These are phyloP conservation scores for Ferdinandea cuprea DNA, from an alignment of 2,888 invertebrate species.

Conservation along the genomic window DNA sequence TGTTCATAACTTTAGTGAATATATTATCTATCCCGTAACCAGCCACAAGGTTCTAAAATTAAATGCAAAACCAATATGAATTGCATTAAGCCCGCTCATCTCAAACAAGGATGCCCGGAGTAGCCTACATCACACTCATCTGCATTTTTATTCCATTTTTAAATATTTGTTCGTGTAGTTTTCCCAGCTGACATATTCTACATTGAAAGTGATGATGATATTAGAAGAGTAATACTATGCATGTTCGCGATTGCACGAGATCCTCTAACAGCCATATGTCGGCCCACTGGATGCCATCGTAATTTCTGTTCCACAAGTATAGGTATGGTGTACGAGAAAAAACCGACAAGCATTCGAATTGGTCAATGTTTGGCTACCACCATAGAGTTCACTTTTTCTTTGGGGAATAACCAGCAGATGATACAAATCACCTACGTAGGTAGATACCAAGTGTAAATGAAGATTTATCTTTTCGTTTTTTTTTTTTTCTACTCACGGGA, in stretches of 20 bases:
- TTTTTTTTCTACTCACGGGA: not conserved
- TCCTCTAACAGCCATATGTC: constrained; percentile 16
- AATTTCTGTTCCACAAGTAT: constrained; percentile 34
- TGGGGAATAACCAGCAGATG: constrained; percentile 31
- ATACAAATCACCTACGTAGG: constrained; percentile 32
- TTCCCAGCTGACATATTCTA: constrained; percentile 46
- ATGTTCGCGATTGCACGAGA: constrained; percentile 23
- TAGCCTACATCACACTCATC: not conserved
- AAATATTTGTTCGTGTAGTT: constrained; percentile 26
- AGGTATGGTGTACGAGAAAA: constrained; percentile 8
- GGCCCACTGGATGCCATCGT: too few species aligned
- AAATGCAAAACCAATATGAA: not conserved
- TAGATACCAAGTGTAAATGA: constrained; percentile 42
- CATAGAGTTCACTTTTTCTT: constrained; percentile 24
- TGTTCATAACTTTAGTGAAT: too few species aligned
- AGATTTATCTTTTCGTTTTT: constrained; percentile 51
- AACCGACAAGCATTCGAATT: constrained; percentile 9
- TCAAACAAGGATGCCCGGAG: not conserved
- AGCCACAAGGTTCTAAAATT: not conserved
- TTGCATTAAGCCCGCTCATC: not conserved
- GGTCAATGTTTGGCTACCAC: constrained; percentile 6
- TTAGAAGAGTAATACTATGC: constrained; percentile 44
- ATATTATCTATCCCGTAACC: too few species aligned
- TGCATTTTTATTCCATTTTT: constrained; percentile 42
- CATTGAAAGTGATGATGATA: constrained; percentile 59